Conservation (phyloP, 1,140 invertebrate species). For the Phthorimaea operculella region DNA sequence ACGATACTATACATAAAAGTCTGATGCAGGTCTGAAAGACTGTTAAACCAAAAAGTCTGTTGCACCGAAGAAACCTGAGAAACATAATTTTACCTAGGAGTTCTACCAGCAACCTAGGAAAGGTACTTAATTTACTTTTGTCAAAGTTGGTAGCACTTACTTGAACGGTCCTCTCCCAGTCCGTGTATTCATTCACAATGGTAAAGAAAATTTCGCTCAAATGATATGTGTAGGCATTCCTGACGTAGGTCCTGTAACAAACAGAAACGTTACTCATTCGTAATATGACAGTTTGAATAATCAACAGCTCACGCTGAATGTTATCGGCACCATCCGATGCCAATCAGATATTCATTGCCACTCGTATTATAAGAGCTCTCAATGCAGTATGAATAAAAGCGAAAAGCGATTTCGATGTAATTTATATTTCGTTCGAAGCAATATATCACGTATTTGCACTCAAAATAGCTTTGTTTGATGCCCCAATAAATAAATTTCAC, state of each 20-base stretch:
- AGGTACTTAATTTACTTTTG: too few species aligned
- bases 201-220: constrained; percentile 97
- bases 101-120: too few species aligned
- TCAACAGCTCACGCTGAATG: not conserved
- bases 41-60: too few species aligned
- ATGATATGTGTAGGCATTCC: constrained; percentile 95
- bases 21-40: too few species aligned
- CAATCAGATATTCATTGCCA: not conserved
- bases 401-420: not conserved
- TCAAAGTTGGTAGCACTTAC: too few species aligned
- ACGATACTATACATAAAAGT: too few species aligned
- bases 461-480: too few species aligned
- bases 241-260: constrained; percentile 82
- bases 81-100: too few species aligned
- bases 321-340: constrained; percentile 7
- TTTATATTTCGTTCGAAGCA: too few species aligned
- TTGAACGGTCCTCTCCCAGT: constrained; percentile 94
- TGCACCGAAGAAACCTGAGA: too few species aligned
- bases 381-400: not conserved
- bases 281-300: constrained; percentile 4
- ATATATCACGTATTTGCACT: too few species aligned
- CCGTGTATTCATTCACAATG: constrained; percentile 96
- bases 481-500: too few species aligned
- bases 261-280: constrained; percentile 10
- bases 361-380: not conserved